Evolutionary conservation across 2,797 vertebrate species (phyloP), one percentile per base, ranked within the genome.

Genomic region (Dicrostonyx torquatus): DNA sequence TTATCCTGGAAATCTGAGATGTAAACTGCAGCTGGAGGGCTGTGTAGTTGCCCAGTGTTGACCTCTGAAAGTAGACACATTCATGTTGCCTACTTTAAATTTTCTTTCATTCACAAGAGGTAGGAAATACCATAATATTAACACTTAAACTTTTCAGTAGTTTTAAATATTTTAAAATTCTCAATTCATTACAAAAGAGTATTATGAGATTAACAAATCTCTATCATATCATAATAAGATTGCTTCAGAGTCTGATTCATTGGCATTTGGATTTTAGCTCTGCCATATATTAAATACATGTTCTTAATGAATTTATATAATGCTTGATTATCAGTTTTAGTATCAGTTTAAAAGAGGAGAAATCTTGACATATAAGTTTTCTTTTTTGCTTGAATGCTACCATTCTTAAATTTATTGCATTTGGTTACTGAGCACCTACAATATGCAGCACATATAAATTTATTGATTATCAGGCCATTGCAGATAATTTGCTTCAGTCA

Each of bases 121-220:
- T 75, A 68, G 7, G 37, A 75, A 4, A 53, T 48, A 45, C 5
- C 40, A 85, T n/a, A 93, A 22, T 48, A n/a, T 37, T 79, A 87
- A 12, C 15, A 40, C 83, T 72, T 45, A 73, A 84, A 76, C n/a
- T 76, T 68, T 76, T 91, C 10, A 77, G 2, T 77, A 60, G 31
- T 20, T 95, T 93, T 60, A 53, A 18, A n/a, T n/a, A 82, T 11
- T 89, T 93, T 85, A 24, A 72, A 55, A 40, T 26, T 86, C 34
- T 85, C 8, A 50, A 37, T 37, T 13, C 2, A 87, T 50, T 92
- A 58, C 26, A 86, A n/a, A 78, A 20, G 6, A 9, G 55, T 2
- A 11, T 64, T 48, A 10, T 66, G 26, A 53, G 3, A 89, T 58
- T 76, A 29, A n/a, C 14, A 15, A 84, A 86, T 26, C 2, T 53